Conservation (phyloP, 2,113 vertebrate species). For the Tachysurus fulvidraco region DNA sequence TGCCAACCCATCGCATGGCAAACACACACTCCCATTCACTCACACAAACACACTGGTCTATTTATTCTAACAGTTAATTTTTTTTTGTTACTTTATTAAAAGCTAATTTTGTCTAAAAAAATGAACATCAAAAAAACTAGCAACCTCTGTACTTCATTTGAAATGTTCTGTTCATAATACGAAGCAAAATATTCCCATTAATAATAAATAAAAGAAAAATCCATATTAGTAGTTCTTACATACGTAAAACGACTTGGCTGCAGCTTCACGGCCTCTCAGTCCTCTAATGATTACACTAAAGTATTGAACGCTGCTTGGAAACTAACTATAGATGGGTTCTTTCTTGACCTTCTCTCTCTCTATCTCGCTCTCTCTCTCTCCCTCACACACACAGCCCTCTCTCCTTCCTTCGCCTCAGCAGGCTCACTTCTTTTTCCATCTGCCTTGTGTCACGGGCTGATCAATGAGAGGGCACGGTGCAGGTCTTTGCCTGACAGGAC, state of each 20-base stretch:
- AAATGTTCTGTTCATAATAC: slow-evolving; percentile 9
- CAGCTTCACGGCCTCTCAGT: background rate
- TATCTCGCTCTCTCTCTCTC: background rate
- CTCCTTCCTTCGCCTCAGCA: slow-evolving; percentile 25
- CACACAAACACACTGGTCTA: no score
- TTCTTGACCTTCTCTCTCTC: background rate
- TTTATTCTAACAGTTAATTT: background rate
- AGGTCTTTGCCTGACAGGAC: slow-evolving; percentile 41
- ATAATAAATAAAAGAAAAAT: slow-evolving; percentile 18
- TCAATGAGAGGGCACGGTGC: slow-evolving; percentile 47
- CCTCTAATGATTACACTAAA: slow-evolving; percentile 10
- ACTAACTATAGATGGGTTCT: slow-evolving; percentile 6
- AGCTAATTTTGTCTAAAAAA: slow-evolving; percentile 3
- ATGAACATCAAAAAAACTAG: background rate
- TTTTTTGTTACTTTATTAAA: background rate
- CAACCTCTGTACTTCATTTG: background rate
- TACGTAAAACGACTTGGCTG: background rate
- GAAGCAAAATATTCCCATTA: slow-evolving; percentile 19
- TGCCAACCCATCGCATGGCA: no score
- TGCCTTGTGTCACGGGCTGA: slow-evolving; percentile 46
- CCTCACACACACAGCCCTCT: background rate
- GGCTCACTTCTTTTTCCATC: slow-evolving; percentile 21
- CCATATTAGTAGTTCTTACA: background rate
- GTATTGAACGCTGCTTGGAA: slow-evolving; percentile 19
- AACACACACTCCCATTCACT: no score